These are phyloP conservation scores for Busseola fusca DNA, from an alignment of 2,888 invertebrate species.

Conservation along the genomic window DNA sequence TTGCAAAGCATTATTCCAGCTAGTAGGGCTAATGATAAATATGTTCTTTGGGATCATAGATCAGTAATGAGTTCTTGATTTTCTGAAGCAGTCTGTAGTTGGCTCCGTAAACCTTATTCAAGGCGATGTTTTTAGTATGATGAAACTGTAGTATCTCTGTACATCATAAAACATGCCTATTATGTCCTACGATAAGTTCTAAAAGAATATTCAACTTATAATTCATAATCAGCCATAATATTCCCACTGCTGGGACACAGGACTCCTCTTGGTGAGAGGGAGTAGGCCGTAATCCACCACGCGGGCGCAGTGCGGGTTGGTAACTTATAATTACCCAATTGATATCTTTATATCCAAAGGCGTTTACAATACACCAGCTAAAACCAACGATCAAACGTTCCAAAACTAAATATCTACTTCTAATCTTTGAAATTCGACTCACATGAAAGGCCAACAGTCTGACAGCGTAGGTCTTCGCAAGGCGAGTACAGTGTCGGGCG, in stretches of 20 bases:
- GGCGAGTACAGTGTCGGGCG: constrained; percentile 80
- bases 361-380: constrained; percentile 3
- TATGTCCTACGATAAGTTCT: constrained; percentile 2
- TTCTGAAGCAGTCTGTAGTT: background rate
- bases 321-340: constrained; percentile 10
- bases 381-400: constrained; percentile 3
- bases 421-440: constrained; percentile 47
- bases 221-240: too few relatives aligned
- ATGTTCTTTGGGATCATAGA: background rate
- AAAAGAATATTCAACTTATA: constrained; percentile 11
- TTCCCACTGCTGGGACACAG: too few relatives aligned
- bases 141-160: background rate
- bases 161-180: background rate
- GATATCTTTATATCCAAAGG: constrained; percentile 16
- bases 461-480: constrained; percentile 78
- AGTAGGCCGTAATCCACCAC: too few relatives aligned
- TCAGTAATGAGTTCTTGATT: background rate
- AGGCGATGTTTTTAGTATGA: background rate
- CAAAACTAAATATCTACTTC: constrained; percentile 23
- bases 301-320: too few relatives aligned
- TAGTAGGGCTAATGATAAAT: background rate
- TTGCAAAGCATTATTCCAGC: background rate
- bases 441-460: constrained; percentile 86
- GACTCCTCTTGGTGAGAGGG: too few relatives aligned
- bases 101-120: background rate